phyloP scores from a whole-genome alignment of 2,797 vertebrate genomes.

The Syncerus caffer region DNA sequence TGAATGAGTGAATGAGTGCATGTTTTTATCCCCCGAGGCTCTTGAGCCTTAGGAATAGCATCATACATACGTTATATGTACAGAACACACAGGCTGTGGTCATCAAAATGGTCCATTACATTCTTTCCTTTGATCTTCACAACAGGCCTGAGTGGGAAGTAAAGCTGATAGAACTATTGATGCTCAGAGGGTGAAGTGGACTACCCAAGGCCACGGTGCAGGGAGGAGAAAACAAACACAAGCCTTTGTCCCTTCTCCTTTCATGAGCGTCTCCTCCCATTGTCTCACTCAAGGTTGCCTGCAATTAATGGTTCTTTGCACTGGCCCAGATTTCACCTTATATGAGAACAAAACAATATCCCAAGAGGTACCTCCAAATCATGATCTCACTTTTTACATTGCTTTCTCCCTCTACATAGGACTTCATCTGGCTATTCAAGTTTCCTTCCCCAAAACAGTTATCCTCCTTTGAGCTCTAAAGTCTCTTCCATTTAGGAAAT shows the following conservation, averaged over 20 bases:
- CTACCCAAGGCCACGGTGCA: background rate
- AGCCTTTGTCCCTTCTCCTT: background rate
- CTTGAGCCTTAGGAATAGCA: background rate
- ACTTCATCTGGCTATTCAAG: background rate
- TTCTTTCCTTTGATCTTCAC: background rate
- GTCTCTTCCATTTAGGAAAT: background rate
- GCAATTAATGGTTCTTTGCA: background rate
- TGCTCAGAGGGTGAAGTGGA: background rate
- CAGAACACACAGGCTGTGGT: background rate
- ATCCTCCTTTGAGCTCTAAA: background rate
- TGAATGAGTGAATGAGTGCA: background rate
- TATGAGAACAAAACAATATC: background rate
- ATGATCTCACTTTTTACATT: background rate
- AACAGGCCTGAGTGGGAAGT: background rate
- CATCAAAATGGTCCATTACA: background rate
- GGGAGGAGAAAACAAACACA: background rate
- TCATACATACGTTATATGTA: background rate
- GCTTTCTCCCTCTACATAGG: background rate
- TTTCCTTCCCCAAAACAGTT: background rate
- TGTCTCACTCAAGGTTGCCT: background rate
- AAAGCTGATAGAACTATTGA: background rate
- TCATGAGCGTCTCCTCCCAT: background rate
- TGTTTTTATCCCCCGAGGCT: background rate
- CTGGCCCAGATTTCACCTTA: background rate
- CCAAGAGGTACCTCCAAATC: background rate